Evolutionary conservation across 2,888 invertebrate species (phyloP).

Genomic region (Acanthosepion pharaonis): DNA sequence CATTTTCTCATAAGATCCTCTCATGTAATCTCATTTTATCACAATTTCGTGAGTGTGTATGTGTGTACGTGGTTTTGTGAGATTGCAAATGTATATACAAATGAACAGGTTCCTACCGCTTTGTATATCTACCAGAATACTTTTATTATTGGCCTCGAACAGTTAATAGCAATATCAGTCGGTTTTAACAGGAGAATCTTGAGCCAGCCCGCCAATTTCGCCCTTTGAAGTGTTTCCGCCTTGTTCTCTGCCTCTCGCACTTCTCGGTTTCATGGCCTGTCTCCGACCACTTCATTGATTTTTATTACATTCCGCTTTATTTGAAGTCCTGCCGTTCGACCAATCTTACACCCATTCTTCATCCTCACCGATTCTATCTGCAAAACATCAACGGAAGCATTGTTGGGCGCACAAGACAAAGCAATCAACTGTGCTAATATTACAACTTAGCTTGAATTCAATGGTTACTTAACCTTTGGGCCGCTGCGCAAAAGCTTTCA

Average conservation of each 20-base stretch:
- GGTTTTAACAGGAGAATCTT: neutral
- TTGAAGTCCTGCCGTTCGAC: neutral
- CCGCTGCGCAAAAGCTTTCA: neutral
- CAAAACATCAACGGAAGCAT: neutral
- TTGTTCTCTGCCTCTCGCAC: neutral
- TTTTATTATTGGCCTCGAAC: conserved; percentile 8
- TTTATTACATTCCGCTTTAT: neutral
- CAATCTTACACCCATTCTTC: neutral
- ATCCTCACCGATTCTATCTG: neutral
- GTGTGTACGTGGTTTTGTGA: neutral
- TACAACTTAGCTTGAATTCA: neutral
- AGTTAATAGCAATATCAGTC: conserved; percentile 17
- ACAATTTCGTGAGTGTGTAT: no score
- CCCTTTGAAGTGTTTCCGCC: conserved; percentile 33
- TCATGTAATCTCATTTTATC: no score
- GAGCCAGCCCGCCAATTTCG: neutral
- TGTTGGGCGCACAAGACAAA: neutral
- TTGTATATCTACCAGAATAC: neutral
- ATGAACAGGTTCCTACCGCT: neutral
- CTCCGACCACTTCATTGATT: neutral
- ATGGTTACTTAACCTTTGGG: conserved; percentile 7
- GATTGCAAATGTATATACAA: neutral
- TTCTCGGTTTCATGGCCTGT: neutral
- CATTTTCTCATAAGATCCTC: no score
- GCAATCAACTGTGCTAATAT: neutral